Evolutionary conservation across 2,113 vertebrate species (phyloP), one percentile per base, ranked within the genome.

Genomic region (Forbesichthys agassizii): DNA sequence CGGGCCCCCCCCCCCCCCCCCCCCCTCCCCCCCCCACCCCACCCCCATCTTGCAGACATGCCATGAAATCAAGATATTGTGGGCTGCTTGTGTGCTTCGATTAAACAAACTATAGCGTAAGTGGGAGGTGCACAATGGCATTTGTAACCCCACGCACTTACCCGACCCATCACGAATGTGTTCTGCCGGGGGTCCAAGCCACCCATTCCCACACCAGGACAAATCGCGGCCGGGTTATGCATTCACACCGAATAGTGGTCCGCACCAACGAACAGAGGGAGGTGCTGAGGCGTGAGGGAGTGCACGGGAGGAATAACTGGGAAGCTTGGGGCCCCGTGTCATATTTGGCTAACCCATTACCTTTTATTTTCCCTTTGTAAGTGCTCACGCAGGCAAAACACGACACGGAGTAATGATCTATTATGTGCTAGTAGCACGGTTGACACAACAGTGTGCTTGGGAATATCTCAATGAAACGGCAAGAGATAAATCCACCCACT

Each of bases 91-190:
- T 76, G 80, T 79, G 72, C 86, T 78, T 71, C 81, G 88, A 92
- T 93, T 90, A 92, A 90, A 89, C 90, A 86, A 69, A 81, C 87
- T 91, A 27, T 27, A 92, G 93, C 85, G 90, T 7, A 88, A 84
- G 87, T 77, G 82, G 70, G 90, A 85, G 88, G 36, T 33, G 64
- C 84, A 78, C 16, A 60, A 89, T 86, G 88, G 90, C 85, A 86
- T 86, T 92, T 93, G 93, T 90, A 92, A 36, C 36, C 36, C 36
- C 36, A 4, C 2, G 27, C 27, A 27, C 27, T 27, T 27, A 27
- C 27, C 27, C 27, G 27, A 27, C 27, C 27, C 27, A 27, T 27
- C 27, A 27, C 27, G 27, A 27, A 27, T 27, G 27, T 27, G 27
- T 27, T 27, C 27, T 27, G 27, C 1, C 36, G 7, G 36, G 36